A percentile compares a stretch with the other conserved stretches of the same genome.
Evolutionary conservation across 2,113 vertebrate genomes (phyloP).

Genomic region (Odontesthes bonariensis): DNA sequence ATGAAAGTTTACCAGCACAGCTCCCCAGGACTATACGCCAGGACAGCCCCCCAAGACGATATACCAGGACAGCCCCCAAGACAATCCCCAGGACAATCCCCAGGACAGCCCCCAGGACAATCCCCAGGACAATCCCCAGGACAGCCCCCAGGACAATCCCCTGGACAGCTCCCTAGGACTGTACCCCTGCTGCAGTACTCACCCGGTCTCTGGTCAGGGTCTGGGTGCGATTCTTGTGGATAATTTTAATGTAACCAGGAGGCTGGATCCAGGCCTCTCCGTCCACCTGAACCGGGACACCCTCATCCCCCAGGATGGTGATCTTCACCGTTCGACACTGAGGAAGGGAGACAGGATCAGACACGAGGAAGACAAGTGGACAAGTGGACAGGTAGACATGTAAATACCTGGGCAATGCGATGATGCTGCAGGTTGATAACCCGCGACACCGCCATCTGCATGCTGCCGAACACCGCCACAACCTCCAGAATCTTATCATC

Average conservation of each 20-base stretch:
- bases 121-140: too few species aligned
- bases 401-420: slow-evolving; percentile 92
- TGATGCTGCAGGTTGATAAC: slow-evolving; percentile 98
- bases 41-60: too few species aligned
- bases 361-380: background rate
- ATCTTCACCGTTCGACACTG: slow-evolving; percentile 98
- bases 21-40: too few species aligned
- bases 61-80: too few species aligned
- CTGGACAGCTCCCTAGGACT: too few species aligned
- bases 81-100: too few species aligned
- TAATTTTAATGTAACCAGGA: slow-evolving; percentile 94
- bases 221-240: slow-evolving; percentile 98
- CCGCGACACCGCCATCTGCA: slow-evolving; percentile 98
- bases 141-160: too few species aligned
- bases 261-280: slow-evolving; percentile 99
- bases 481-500: slow-evolving; percentile 98
- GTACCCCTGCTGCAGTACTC: slow-evolving; percentile 34
- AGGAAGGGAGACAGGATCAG: background rate
- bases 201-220: slow-evolving; percentile 96
- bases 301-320: slow-evolving; percentile 95
- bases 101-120: too few species aligned
- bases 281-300: slow-evolving; percentile 97
- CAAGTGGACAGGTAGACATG: background rate
- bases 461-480: slow-evolving; percentile 97
- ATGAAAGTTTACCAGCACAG: too few species aligned